Base-by-base conservation (phyloP, 2,888 invertebrate genomes). In the Peribatodes rhomboidaria region DNA sequence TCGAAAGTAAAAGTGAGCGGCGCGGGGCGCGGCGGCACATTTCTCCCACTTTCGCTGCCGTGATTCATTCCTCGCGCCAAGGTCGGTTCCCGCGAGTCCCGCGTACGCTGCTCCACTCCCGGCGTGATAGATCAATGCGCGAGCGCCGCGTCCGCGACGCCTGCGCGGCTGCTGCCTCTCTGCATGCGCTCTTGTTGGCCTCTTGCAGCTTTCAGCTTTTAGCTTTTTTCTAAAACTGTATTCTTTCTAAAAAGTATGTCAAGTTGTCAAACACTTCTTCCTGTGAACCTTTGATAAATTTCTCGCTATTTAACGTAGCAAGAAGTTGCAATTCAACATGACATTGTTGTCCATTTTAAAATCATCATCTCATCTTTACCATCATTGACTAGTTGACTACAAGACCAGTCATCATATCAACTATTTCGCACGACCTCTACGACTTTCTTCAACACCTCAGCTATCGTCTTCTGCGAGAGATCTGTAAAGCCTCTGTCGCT, bases 41-140 rank as follows among this genome's bases (percentile, higher is more conserved):
- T 92, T 93, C 92, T 93, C 92, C 93, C 92, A 93, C 92, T 93
- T 92, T 92, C 93, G 89, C 92, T 87, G 87, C 82, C 74, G 90
- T 92, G 91, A 92, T 90, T 92, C 92, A 86, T 77, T 84, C 81
- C 78, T 77, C 83, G 80, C 84, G 83, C 84, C 91, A 92, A 92
- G 92, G 92, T 90, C 91, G 88, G 85, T 86, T 87, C 90, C 89
- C 85, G 87, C 82, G 79, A 83, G 82, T 88, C 87, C 88, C 84
- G 56, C 61, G 39, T 49, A 16, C 47, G 33, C 55, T 47, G 50
- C 47, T 83, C 82, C 82, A 35, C 61, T 84, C 83, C 82, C 80
- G 78, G 77, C 72, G 68, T 67, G 72, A 69, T 67, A 68, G 72
- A 68, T 68, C 72, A 70, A 18, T 16, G 16, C 55, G 69, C 69